phyloP scores from a whole-genome alignment of 1,140 invertebrate genomes.

The Whitmania pigra region DNA sequence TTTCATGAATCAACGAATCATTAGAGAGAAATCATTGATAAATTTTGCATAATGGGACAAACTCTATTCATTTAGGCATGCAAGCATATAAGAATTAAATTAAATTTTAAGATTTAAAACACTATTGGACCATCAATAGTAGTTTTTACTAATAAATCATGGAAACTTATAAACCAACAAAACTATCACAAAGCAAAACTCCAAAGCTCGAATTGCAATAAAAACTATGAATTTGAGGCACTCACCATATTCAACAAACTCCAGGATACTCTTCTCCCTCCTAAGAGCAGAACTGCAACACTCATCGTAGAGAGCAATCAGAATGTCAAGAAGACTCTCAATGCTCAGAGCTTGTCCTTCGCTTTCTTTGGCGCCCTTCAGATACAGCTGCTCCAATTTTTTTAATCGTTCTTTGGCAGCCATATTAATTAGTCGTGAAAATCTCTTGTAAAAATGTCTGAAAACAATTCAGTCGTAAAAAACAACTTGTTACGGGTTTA shows the following conservation, averaged over 20 bases:
- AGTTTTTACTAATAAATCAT: no score
- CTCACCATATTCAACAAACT: constrained; percentile 91
- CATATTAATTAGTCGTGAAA: constrained; percentile 17
- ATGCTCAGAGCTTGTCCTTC: constrained; percentile 47
- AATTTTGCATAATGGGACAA: no score
- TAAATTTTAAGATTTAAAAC: no score
- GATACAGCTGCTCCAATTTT: constrained; percentile 57
- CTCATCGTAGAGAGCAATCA: constrained; percentile 86
- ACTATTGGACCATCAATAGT: no score
- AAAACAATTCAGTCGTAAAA: no score
- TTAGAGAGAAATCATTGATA: no score
- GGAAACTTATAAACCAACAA: no score
- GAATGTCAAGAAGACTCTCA: constrained; percentile 78
- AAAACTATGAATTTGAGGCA: constrained; percentile 13
- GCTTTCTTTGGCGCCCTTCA: constrained; percentile 41
- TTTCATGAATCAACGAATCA: no score
- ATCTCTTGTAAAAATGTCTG: no score
- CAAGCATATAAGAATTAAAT: no score
- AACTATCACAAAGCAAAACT: neutral
- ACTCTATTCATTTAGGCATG: no score
- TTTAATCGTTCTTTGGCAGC: constrained; percentile 51
- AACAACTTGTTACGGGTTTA: no score
- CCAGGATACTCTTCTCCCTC: constrained; percentile 85
- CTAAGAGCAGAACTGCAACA: constrained; percentile 84
- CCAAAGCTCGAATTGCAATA: constrained; percentile 9